Evolutionary conservation across 2,113 vertebrate genomes (phyloP).

Genomic region (Python bivittatus): DNA sequence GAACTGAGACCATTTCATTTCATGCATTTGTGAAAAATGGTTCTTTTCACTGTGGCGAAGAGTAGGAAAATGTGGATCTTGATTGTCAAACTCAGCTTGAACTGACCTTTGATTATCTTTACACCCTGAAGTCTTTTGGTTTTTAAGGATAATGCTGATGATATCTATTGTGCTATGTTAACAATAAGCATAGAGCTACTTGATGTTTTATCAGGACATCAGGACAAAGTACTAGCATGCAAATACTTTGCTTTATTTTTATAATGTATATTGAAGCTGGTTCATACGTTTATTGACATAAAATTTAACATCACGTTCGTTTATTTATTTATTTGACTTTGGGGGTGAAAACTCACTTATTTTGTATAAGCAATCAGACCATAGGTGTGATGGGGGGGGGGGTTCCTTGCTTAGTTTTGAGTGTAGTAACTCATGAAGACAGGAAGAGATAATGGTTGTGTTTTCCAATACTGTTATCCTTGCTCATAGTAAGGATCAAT

Average conservation of each 20-base stretch:
- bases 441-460: slow-evolving; percentile 50
- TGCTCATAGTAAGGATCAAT: slow-evolving; percentile 52
- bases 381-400: neutral
- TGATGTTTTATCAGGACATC: slow-evolving; percentile 45
- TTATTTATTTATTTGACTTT: neutral
- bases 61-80: slow-evolving; percentile 51
- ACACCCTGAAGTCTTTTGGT: slow-evolving; percentile 34
- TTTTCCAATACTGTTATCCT: slow-evolving; percentile 59
- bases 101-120: slow-evolving; percentile 49
- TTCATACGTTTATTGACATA: slow-evolving; percentile 20
- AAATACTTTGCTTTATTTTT: neutral
- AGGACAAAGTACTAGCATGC: too few relatives aligned
- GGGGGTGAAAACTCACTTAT: neutral
- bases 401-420: slow-evolving; percentile 57
- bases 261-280: slow-evolving; percentile 18
- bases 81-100: slow-evolving; percentile 46
- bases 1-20: neutral
- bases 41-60: slow-evolving; percentile 50
- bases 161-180: slow-evolving; percentile 23
- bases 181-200: neutral
- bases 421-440: slow-evolving; percentile 47
- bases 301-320: neutral
- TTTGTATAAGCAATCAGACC: neutral
- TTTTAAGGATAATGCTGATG: slow-evolving; percentile 25
- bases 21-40: neutral